phyloP scores from a whole-genome alignment of 2,797 vertebrate genomes.

The Ctenosaura bakeri region DNA sequence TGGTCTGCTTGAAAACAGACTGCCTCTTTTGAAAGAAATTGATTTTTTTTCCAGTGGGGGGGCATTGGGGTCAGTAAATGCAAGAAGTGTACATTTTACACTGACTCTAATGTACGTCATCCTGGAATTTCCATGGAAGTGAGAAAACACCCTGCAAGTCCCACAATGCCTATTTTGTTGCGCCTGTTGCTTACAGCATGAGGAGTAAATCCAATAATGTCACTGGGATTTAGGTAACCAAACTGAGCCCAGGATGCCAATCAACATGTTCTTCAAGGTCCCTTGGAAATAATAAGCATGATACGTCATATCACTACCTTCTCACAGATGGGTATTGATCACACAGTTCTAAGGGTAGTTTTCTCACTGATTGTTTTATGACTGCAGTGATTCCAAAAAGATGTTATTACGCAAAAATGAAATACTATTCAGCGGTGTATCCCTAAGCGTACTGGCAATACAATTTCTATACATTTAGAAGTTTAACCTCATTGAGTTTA shows the following conservation, averaged over 20 bases:
- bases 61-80: too few species aligned
- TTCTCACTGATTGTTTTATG: conserved; percentile 9
- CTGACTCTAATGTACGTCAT: too few species aligned
- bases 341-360: accelerated
- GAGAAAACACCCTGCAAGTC: too few species aligned
- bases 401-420: background rate
- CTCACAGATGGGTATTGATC: conserved; percentile 9
- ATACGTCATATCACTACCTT: too few species aligned
- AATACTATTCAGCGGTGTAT: background rate
- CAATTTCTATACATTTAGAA: background rate
- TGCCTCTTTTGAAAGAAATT: too few species aligned
- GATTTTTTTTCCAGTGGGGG: too few species aligned
- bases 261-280: background rate
- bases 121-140: too few species aligned
- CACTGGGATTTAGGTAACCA: background rate
- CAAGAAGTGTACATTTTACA: too few species aligned
- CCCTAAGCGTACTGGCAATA: background rate
- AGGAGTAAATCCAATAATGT: background rate
- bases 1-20: too few species aligned
- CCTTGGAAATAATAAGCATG: background rate
- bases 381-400: conserved; percentile 27
- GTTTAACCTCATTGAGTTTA: background rate
- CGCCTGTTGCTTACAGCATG: too few species aligned
- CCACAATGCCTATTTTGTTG: too few species aligned
- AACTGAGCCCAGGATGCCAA: background rate